Evolutionary conservation across 2,797 vertebrate genomes (phyloP), one percentile per base, ranked within the genome.

Genomic region (Enteromius argenteus): DNA sequence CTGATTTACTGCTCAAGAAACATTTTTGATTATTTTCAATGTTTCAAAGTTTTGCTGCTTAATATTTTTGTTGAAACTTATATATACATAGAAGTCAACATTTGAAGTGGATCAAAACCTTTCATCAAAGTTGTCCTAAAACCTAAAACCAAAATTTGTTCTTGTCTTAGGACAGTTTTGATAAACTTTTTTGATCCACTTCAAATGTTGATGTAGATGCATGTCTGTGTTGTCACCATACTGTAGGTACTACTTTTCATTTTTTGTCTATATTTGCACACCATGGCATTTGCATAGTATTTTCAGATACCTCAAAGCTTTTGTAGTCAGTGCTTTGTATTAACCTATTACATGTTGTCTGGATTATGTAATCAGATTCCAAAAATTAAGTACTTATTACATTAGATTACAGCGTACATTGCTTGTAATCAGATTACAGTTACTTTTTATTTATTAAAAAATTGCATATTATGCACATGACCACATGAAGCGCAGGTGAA

Each of bases 11-110:
- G 8, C 27, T 73, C 0, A 72, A 72, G 23, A 72, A 72, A 72
- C 39, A n/a, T 46, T 44, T 71, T n/a, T 44, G 39, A 69, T 71
- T 42, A 23, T 23, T 71, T n/a, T 56, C 53, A 71, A 46, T 72
- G 23, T 21, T 51, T 8, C 13, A 51, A 32, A 30, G 44, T 27
- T 72, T 10, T 32, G 4, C 5, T 35, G 71, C 27, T 51, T 51
- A 21, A 21, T 44, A 5, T 7, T 27, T 30, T 72, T 15, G 19
- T 21, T 4, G 6, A 17, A 27, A 15, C 5, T 0, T 27, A 27
- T 27, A 27, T 27, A 27, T 27, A 27, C 27, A 27, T 27, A 27
- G 27, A 27, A 27, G 27, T 27, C 27, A 27, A 27, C 27, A 27
- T 27, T 27, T 27, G 27, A 27, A 27, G 27, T 27, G 27, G 27